Evolutionary conservation across 2,888 invertebrate genomes (phyloP).

Genomic region (Drosophila ezoana): DNA sequence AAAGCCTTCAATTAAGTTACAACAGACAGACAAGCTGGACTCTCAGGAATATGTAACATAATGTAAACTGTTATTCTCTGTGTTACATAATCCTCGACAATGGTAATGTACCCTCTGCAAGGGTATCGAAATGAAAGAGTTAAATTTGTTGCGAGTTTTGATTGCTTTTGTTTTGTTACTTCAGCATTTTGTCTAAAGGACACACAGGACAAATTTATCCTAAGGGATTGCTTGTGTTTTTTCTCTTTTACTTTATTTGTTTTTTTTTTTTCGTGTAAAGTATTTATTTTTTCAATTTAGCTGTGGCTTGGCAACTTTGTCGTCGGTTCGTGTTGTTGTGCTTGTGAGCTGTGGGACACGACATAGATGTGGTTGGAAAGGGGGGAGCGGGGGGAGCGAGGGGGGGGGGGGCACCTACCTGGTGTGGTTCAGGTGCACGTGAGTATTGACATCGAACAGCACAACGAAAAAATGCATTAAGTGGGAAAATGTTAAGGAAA

Average conservation of each 20-base stretch:
- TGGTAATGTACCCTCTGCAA: too few species aligned
- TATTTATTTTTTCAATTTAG: constrained; percentile 28
- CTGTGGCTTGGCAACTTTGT: constrained; percentile 55
- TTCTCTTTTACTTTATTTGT: too few species aligned
- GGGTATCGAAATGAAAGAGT: constrained; percentile 50
- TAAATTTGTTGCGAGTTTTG: constrained; percentile 57
- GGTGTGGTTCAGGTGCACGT: constrained; percentile 15
- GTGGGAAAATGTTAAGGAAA: background rate
- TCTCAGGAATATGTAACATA: too few species aligned
- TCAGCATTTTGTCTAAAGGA: constrained; percentile 30
- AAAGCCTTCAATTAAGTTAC: too few species aligned
- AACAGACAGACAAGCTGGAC: too few species aligned
- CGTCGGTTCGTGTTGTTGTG: constrained; percentile 39
- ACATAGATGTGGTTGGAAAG: constrained; percentile 25
- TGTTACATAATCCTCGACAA: too few species aligned
- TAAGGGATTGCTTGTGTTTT: constrained; percentile 32
- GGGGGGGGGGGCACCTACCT: constrained; percentile 60
- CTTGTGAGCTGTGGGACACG: constrained; percentile 41
- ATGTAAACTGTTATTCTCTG: too few species aligned
- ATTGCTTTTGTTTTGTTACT: constrained; percentile 49
- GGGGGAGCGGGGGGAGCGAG: background rate
- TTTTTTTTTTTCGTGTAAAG: background rate
- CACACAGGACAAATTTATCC: constrained; percentile 45
- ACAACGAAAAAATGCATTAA: constrained; percentile 45
- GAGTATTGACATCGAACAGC: constrained; percentile 31